Percentiles rank a stretch among this genome's conserved stretches.
Conservation (phyloP, 2,888 invertebrate species). For the Eupithecia dodoneata region DNA sequence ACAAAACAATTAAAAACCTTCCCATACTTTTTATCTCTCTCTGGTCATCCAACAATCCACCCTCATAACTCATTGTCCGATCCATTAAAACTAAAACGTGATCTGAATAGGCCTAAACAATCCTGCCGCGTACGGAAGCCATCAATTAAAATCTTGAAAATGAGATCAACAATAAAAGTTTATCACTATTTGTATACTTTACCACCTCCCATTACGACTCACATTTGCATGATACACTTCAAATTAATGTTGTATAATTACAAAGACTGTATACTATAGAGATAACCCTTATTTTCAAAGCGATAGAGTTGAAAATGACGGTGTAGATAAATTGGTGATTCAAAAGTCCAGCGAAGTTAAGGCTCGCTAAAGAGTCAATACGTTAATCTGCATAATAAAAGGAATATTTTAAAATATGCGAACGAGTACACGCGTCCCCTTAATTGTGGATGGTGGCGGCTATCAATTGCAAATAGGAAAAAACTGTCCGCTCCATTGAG, state of each 20-base stretch:
- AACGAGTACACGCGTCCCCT: constrained; percentile 61
- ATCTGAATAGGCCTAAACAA: constrained; percentile 62
- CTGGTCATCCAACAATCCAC: constrained; percentile 67
- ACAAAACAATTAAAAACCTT: constrained; percentile 46
- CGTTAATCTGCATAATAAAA: constrained; percentile 81
- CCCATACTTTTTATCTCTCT: constrained; percentile 56
- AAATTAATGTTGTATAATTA: constrained; percentile 16
- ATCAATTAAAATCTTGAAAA: constrained; percentile 54
- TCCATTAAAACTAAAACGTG: constrained; percentile 69
- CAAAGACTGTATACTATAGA: neutral
- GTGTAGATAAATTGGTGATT: constrained; percentile 29
- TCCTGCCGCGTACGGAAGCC: constrained; percentile 63
- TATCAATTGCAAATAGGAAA: constrained; percentile 81
- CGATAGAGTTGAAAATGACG: constrained; percentile 26
- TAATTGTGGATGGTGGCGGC: constrained; percentile 77
- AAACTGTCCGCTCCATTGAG: constrained; percentile 77
- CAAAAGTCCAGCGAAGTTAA: constrained; percentile 51
- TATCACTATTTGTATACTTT: constrained; percentile 14
- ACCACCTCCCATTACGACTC: constrained; percentile 22
- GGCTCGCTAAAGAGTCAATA: constrained; percentile 68
- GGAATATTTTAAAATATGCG: constrained; percentile 77
- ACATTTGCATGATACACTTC: constrained; percentile 22
- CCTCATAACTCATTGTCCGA: constrained; percentile 64
- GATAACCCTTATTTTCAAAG: constrained; percentile 11
- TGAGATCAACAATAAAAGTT: constrained; percentile 35